A percentile compares a stretch with the other conserved stretches of the same genome.
Conservation (phyloP, 2,888 invertebrate genomes). For the Coelinius sp. region DNA sequence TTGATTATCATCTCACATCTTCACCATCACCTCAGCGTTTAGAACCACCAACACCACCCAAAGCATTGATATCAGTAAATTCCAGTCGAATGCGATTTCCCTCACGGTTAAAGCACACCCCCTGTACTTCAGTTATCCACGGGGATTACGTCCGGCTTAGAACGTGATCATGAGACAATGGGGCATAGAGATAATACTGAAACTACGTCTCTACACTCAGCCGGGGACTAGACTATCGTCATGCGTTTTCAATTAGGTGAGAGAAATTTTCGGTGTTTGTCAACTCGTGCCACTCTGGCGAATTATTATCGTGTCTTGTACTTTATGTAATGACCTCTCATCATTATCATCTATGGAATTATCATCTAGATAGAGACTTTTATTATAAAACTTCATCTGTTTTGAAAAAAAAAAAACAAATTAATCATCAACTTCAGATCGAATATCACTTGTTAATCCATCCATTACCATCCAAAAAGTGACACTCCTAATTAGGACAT, state of each 20-base stretch:
- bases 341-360: no score
- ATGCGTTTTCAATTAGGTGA: slow-evolving; percentile 33
- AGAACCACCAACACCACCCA: neutral
- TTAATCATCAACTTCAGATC: neutral
- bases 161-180: slow-evolving; percentile 43
- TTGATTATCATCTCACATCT: slow-evolving; percentile 32
- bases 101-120: slow-evolving; percentile 34
- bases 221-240: slow-evolving; percentile 13
- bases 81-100: slow-evolving; percentile 41
- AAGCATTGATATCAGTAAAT: slow-evolving; percentile 38
- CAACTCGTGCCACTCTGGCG: neutral
- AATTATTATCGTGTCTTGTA: slow-evolving; percentile 32
- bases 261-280: slow-evolving; percentile 22
- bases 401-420: no score
- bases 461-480: neutral
- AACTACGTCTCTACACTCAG: neutral
- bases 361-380: no score
- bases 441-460: neutral
- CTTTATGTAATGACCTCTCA: neutral
- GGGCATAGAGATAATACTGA: slow-evolving; percentile 39
- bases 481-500: neutral
- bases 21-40: slow-evolving; percentile 3
- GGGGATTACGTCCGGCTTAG: slow-evolving; percentile 39
- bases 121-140: slow-evolving; percentile 34
- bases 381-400: neutral